A percentile compares a stretch with the other conserved stretches of the same genome.
These are phyloP conservation scores for Ornithoptera alexandrae DNA, from an alignment of 2,888 invertebrate genomes.

Conservation along the genomic window DNA sequence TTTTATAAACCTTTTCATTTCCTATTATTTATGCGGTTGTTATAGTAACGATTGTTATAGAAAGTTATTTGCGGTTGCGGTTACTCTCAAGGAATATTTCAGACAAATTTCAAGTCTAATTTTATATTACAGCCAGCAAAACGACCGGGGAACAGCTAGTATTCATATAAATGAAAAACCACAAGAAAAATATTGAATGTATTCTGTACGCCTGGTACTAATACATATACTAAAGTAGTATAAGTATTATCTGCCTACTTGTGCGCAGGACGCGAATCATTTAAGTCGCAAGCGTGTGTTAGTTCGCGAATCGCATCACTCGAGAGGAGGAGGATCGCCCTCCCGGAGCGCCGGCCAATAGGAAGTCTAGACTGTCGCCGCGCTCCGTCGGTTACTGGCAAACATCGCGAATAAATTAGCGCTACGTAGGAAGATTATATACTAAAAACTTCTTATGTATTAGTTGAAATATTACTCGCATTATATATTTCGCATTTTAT, in stretches of 20 bases:
- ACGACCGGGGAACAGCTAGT: too few species aligned
- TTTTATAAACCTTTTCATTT: too few species aligned
- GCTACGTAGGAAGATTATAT: conserved; percentile 37
- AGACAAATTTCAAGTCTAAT: too few species aligned
- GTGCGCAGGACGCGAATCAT: conserved; percentile 63
- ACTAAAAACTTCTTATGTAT: not conserved
- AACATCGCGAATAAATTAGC: conserved; percentile 73
- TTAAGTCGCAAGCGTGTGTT: conserved; percentile 50
- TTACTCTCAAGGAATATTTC: too few species aligned
- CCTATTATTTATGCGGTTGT: too few species aligned
- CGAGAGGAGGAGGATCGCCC: conserved; percentile 79
- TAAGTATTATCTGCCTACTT: conserved; percentile 41
- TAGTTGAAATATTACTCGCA: not conserved
- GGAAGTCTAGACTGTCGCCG: conserved; percentile 54
- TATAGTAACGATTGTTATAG: too few species aligned
- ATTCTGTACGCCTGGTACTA: conserved; percentile 21
- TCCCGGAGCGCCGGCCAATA: conserved; percentile 68
- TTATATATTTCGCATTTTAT: not conserved
- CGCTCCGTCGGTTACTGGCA: conserved; percentile 49
- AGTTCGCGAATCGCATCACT: conserved; percentile 72
- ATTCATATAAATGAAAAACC: not conserved
- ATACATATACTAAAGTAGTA: conserved; percentile 24
- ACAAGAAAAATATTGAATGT: not conserved
- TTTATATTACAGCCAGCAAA: too few species aligned
- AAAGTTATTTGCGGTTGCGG: too few species aligned